These are phyloP conservation scores for Furcifer pardalis DNA, from an alignment of 2,797 vertebrate species.

Conservation along the genomic window DNA sequence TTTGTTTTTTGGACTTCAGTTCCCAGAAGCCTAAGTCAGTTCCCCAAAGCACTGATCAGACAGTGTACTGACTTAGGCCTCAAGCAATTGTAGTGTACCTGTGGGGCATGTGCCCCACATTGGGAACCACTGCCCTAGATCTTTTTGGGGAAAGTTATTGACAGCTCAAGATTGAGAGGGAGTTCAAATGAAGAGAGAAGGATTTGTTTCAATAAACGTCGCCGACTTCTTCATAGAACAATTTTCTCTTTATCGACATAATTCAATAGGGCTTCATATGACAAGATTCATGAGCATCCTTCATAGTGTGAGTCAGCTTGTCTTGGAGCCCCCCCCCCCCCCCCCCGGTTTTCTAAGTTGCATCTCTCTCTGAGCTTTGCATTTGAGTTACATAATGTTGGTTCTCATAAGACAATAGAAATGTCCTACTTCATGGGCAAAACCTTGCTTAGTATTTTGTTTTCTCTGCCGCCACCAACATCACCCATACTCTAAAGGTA, in stretches of 20 bases:
- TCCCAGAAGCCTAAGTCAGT: too few relatives aligned
- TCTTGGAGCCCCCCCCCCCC: neutral
- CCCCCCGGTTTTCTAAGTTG: slow-evolving; percentile 10
- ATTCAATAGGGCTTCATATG: slow-evolving; percentile 52
- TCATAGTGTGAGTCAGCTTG: slow-evolving; percentile 38
- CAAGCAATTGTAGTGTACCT: too few relatives aligned
- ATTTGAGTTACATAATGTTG: slow-evolving; percentile 55
- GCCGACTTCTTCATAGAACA: slow-evolving; percentile 58
- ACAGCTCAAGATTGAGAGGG: slow-evolving; percentile 30
- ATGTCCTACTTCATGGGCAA: slow-evolving; percentile 3
- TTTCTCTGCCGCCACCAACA: neutral
- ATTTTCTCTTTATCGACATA: slow-evolving; percentile 55
- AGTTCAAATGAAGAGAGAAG: slow-evolving; percentile 58
- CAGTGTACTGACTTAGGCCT: too few relatives aligned
- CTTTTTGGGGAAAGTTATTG: slow-evolving; percentile 47
- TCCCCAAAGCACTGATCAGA: too few relatives aligned
- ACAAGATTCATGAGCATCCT: slow-evolving; percentile 57
- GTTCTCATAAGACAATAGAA: neutral
- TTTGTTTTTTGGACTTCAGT: too few relatives aligned
- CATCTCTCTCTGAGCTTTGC: slow-evolving; percentile 54
- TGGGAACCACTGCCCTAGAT: slow-evolving; percentile 8
- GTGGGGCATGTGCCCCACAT: too few relatives aligned
- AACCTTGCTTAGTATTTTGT: neutral
- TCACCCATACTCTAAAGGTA: too few relatives aligned
- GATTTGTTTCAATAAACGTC: slow-evolving; percentile 60